Conservation (phyloP, 2,888 invertebrate genomes). For the Caradrina kadenii region DNA sequence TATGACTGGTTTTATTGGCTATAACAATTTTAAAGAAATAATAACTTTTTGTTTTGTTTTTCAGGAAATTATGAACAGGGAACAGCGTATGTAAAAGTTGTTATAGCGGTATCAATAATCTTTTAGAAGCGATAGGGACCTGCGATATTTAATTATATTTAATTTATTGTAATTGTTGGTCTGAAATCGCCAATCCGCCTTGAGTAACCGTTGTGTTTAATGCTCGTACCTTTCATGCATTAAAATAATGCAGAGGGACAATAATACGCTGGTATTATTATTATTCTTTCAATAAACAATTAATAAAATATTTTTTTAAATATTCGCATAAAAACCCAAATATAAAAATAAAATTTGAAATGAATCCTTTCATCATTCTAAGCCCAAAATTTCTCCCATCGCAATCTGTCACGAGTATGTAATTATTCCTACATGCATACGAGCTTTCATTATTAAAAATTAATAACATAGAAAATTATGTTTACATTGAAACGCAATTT, state of each 20-base stretch:
- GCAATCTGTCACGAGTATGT: not conserved
- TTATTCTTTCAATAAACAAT: no score
- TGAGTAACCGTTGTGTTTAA: no score
- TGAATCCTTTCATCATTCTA: not conserved
- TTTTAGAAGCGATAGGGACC: no score
- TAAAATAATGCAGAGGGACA: no score
- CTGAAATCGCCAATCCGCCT: no score
- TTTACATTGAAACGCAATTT: conserved; percentile 62
- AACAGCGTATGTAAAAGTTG: not conserved
- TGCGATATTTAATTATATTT: no score
- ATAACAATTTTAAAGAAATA: conserved; percentile 35
- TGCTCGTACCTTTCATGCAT: no score
- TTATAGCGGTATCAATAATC: conserved; percentile 1
- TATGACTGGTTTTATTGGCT: conserved; percentile 36
- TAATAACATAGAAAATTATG: conserved; percentile 60
- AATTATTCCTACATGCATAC: conserved; percentile 26
- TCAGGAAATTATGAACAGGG: not conserved
- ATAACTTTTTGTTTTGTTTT: conserved; percentile 6
- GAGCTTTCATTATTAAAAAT: conserved; percentile 49
- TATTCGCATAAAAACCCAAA: no score
- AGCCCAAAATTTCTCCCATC: not conserved
- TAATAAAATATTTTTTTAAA: no score
- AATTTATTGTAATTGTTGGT: no score
- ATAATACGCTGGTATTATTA: no score
- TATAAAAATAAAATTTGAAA: no score